phyloP scores from a whole-genome alignment of 2,113 vertebrate genomes.

The Ellobius talpinus region DNA sequence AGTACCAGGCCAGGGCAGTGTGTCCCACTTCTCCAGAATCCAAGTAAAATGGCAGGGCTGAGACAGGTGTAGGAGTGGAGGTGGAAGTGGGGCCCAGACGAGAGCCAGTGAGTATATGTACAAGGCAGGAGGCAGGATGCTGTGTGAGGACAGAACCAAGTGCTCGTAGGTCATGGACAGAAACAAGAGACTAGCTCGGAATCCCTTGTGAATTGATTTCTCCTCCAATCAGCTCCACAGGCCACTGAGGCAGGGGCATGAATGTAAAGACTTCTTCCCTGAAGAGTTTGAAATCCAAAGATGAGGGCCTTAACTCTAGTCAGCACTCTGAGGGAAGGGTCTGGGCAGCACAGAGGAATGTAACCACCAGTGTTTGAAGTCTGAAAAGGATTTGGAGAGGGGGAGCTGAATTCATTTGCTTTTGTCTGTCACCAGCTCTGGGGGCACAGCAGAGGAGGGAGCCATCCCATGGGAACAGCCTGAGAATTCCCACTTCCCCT shows the following conservation, averaged over 20 bases:
- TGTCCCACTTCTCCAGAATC: background rate
- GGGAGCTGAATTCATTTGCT: conserved; percentile 62
- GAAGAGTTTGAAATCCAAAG: background rate
- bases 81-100: background rate
- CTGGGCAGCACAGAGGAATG: conserved; percentile 33
- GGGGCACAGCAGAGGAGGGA: conserved; percentile 34
- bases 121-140: background rate
- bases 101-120: background rate
- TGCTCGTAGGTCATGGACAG: background rate
- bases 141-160: background rate
- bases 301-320: background rate
- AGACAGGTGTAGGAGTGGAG: background rate
- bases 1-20: background rate
- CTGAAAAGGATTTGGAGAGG: conserved; percentile 61
- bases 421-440: conserved; percentile 42
- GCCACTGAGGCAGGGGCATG: background rate
- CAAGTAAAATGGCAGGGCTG: background rate
- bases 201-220: background rate
- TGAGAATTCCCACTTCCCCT: conserved; percentile 74
- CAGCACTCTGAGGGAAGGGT: background rate
- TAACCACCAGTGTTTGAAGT: conserved; percentile 11
- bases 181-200: background rate
- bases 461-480: conserved; percentile 75
- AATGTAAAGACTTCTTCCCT: background rate
- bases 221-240: background rate